Evolutionary conservation across 2,888 invertebrate species (phyloP), one percentile per base, ranked within the genome.

Genomic region (Ennomos quercinarius): DNA sequence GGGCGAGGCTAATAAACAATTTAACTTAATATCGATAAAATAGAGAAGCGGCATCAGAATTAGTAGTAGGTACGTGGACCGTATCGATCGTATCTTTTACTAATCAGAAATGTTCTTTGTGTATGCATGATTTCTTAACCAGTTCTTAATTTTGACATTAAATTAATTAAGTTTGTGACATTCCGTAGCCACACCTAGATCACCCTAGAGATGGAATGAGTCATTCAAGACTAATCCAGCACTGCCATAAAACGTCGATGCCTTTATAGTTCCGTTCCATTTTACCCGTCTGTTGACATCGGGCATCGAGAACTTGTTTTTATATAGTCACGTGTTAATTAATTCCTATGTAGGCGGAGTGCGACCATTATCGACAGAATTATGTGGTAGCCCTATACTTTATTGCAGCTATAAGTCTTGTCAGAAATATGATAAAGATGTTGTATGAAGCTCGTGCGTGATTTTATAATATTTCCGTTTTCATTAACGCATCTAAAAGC

Each of bases 311-410:
- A 90, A 89, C 89, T 78, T 75, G 88, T 89, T 86, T 74, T 78
- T 78, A 75, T 80, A 81, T 77, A 84, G 80, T 83, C 81, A 83
- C 76, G 85, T 89, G 90, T 87, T 91, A 91, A 91, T 91, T 91
- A 90, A 90, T 89, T 87, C 87, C 73, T 80, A 84, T 80, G 90
- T 90, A 83, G 91, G 91, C 87, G 91, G 85, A 74, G 77, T 77
- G 78, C 78, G 76, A 78, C 84, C 81, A 88, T 88, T 87, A 88
- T 88, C 86, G 87, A 89, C 82, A 85, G 81, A 86, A 88, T 87
- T 81, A 86, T 89, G 85, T 89, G 86, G 88, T 87, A 89, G 89
- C 86, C 80, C 86, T 83, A 77, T 82, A 83, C 79, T 90, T 89
- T 90, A 89, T 87, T 76, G 80, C 79, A 66, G 63, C 83, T 66